A percentile compares a stretch with the other conserved stretches of the same genome.
These are phyloP conservation scores for Ormia ochracea DNA, from an alignment of 2,888 invertebrate genomes.

Conservation along the genomic window DNA sequence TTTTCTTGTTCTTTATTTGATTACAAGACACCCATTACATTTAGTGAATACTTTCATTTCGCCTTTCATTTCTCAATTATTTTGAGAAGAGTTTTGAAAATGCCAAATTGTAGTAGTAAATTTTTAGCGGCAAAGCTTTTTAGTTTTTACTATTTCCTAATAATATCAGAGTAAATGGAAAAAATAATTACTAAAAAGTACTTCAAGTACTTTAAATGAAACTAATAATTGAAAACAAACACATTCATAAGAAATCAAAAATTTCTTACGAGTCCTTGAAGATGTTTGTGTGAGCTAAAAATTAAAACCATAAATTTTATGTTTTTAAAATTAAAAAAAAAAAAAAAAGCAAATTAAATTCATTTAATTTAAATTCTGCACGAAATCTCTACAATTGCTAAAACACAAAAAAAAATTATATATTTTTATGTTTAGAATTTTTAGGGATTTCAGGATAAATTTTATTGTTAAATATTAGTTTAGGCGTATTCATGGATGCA, in stretches of 20 bases:
- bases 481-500: too few species aligned
- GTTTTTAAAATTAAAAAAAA: not conserved
- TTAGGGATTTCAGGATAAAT: too few species aligned
- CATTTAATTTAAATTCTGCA: too few species aligned
- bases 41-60: not conserved
- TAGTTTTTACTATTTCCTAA: conserved; percentile 9
- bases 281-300: not conserved
- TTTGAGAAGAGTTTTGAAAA: conserved; percentile 4
- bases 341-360: not conserved
- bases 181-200: not conserved
- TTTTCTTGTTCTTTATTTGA: conserved; percentile 27
- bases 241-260: conserved; percentile 8
- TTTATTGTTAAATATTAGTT: too few species aligned
- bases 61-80: not conserved
- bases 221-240: not conserved
- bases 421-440: too few species aligned
- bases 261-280: too few species aligned
- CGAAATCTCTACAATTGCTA: too few species aligned
- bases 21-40: conserved; percentile 37
- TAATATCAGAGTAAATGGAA: not conserved
- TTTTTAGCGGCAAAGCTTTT: conserved; percentile 14
- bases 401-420: too few species aligned
- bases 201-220: not conserved
- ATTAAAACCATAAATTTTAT: not conserved
- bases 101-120: conserved; percentile 46